phyloP scores from a whole-genome alignment of 2,797 vertebrate species.

The Echeneis naucrates region DNA sequence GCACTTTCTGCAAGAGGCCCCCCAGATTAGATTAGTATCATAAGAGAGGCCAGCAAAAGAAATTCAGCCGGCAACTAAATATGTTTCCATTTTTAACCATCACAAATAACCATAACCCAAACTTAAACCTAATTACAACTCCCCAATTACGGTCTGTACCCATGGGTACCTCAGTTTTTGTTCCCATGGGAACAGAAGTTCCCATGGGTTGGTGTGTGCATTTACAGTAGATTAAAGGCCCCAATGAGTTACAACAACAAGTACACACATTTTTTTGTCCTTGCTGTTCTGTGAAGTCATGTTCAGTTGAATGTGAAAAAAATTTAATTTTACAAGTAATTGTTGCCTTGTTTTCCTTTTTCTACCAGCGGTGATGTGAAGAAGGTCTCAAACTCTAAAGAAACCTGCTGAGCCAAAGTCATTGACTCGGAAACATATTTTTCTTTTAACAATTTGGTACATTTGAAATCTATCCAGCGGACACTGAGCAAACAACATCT shows the following conservation, averaged over 20 bases:
- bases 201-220: neutral
- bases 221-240: neutral
- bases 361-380: no score
- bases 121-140: no score
- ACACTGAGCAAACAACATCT: no score
- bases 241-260: neutral
- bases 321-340: neutral
- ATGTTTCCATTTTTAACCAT: neutral
- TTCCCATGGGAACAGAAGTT: neutral
- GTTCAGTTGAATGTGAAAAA: neutral
- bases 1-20: no score
- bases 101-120: neutral
- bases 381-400: neutral
- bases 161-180: neutral
- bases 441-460: no score
- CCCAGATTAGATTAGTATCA: no score
- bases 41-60: neutral
- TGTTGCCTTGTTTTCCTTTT: no score
- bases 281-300: neutral
- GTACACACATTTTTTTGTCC: neutral
- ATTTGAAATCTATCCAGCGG: no score
- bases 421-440: neutral
- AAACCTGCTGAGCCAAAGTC: neutral
- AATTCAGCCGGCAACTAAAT: no score
- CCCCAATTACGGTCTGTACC: neutral